Conservation (phyloP, 2,888 invertebrate species). For the Calameuta idolon region DNA sequence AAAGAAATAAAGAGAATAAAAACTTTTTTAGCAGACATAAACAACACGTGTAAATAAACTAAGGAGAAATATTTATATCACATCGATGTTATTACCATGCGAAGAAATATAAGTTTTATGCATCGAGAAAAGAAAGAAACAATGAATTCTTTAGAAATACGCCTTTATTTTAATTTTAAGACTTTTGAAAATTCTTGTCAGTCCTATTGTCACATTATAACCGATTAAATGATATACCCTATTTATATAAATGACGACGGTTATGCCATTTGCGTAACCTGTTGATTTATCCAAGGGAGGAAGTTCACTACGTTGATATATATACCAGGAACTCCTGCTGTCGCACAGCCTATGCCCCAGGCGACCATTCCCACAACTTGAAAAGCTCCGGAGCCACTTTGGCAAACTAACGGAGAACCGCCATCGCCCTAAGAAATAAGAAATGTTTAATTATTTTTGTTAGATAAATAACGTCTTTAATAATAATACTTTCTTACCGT, state of each 20-base stretch:
- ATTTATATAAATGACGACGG: not conserved
- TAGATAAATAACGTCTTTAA: not conserved
- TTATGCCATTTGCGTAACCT: not conserved
- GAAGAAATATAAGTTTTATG: constrained; percentile 47
- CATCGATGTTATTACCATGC: constrained; percentile 20
- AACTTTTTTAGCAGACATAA: not conserved
- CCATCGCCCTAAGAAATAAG: constrained; percentile 77
- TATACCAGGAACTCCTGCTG: constrained; percentile 78
- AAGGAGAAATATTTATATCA: constrained; percentile 43
- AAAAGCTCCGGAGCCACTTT: constrained; percentile 70
- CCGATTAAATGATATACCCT: not conserved
- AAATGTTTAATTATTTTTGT: constrained; percentile 3
- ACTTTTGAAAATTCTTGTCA: not conserved
- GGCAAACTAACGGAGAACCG: constrained; percentile 79
- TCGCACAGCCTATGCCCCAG: constrained; percentile 82
- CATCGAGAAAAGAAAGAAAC: constrained; percentile 18
- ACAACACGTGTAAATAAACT: constrained; percentile 21
- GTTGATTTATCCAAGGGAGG: constrained; percentile 72
- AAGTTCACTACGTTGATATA: constrained; percentile 81
- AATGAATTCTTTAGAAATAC: not conserved
- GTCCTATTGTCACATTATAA: not conserved
- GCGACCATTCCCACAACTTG: constrained; percentile 77
- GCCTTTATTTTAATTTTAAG: constrained; percentile 1
- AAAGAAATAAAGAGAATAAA: not conserved
- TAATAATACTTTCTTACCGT: constrained; percentile 70